phyloP scores from a whole-genome alignment of 2,797 vertebrate genomes.

The Ataeniobius toweri region DNA sequence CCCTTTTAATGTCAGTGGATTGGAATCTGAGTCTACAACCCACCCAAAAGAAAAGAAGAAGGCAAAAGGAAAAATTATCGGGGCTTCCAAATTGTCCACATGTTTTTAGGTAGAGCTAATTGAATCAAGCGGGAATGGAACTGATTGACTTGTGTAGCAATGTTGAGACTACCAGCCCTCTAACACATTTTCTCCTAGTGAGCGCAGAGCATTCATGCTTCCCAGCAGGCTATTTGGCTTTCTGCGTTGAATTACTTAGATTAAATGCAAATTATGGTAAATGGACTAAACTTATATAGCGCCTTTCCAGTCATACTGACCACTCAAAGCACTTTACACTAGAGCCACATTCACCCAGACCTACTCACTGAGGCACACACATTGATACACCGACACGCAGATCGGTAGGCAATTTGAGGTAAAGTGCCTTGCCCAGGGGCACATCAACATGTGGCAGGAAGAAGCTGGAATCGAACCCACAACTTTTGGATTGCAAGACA shows the following conservation, averaged over 20 bases:
- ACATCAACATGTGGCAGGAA: no score
- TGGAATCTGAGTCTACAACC: conserved; percentile 77
- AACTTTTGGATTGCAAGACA: no score
- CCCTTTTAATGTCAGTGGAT: conserved; percentile 82
- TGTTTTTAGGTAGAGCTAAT: conserved; percentile 70
- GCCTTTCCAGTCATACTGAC: no score
- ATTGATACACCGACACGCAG: no score
- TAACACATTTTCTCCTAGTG: conserved; percentile 62
- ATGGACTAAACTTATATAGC: no score
- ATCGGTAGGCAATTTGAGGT: no score
- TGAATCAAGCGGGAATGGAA: conserved; percentile 71
- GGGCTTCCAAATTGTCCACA: conserved; percentile 71
- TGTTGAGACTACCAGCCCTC: conserved; percentile 51
- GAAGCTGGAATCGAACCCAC: no score
- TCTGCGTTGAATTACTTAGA: conserved; percentile 47
- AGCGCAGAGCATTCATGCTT: conserved; percentile 38
- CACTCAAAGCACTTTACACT: no score
- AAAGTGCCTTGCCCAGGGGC: no score
- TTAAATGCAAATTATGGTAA: conserved; percentile 38
- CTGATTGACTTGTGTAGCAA: conserved; percentile 68
- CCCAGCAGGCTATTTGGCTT: conserved; percentile 44
- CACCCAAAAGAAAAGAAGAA: conserved; percentile 64
- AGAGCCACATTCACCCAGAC: no score
- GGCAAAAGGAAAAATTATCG: conserved; percentile 64
- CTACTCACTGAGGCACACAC: no score